Conservation (phyloP, 2,888 invertebrate species). For the Polydrusus cervinus region DNA sequence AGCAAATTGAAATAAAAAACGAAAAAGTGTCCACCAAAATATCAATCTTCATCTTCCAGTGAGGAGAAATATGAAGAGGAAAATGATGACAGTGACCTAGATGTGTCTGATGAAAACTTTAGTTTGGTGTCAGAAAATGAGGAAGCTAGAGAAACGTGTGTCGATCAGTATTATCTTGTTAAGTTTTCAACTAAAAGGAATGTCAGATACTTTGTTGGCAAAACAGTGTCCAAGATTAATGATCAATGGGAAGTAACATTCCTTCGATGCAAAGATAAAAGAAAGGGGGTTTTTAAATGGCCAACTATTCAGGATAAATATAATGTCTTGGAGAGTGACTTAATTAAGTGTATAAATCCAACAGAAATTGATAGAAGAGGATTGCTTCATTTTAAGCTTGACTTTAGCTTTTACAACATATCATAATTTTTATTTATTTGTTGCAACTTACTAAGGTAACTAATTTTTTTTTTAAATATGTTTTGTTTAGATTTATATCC, state of each 20-base stretch:
- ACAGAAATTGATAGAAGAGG: background rate
- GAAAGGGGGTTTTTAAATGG: conserved; percentile 9
- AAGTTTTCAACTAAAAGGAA: conserved; percentile 15
- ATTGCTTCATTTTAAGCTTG: background rate
- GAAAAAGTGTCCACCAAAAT: background rate
- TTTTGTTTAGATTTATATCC: background rate
- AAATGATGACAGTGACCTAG: conserved; percentile 3
- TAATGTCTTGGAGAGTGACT: conserved; percentile 6
- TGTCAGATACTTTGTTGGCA: conserved; percentile 18
- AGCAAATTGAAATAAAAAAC: background rate
- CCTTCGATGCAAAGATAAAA: conserved; percentile 14
- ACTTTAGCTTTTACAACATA: conserved; percentile 1
- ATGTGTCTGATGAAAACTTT: conserved; percentile 18
- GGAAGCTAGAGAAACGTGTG: background rate
- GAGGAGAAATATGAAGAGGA: background rate
- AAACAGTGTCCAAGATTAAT: background rate
- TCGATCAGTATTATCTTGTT: conserved; percentile 8
- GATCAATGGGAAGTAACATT: conserved; percentile 18
- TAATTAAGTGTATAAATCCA: conserved; percentile 9
- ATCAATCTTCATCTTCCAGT: background rate
- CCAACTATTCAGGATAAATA: conserved; percentile 11
- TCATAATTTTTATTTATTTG: conserved; percentile 1
- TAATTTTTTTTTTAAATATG: background rate
- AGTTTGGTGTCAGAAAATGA: background rate
- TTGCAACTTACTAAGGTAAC: background rate